Base-by-base conservation (phyloP, 1,140 invertebrate species). In the Ceratina japonica region DNA sequence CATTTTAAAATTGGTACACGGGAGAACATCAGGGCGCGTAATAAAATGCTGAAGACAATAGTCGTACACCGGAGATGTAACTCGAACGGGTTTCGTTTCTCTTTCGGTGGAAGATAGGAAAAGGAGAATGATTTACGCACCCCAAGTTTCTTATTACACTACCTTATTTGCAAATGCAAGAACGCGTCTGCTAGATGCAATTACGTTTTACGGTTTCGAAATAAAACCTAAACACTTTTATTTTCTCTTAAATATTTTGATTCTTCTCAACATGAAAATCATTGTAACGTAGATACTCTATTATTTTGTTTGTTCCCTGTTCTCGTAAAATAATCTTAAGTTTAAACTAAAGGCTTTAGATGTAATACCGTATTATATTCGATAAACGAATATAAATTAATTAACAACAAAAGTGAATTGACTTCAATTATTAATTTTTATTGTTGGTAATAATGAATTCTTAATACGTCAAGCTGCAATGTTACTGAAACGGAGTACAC, bases 31-130 rank as follows among this genome's bases (percentile, higher is more conserved):
- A 61, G 69, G 10, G 18, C 31, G 24, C 7, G 69, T 49, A 44
- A 44, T 61, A 61, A 72, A 72, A 71, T 61, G 31, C 59, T 72
- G 69, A 72, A 44, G 56, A 59, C n/a, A 61, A 59, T 44, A 49
- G 56, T 44, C 20, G 31, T 24, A 15, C 22, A 54, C 4, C 16
- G 12, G 12, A 20, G 4, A 5, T 4, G 37, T 24, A 71, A n/a
- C 20, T 44, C 20, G 70, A 18, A 22, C 56, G 15, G 18, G 56
- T 27, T 18, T 18, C 8, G 31, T 18, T 15, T 4, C 12, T 15
- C 59, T 72, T 61, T 59, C 5, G 22, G 20, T 16, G 10, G 22
- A 3, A 15, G 18, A 4, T 18, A 18, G 31, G 22, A 44, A 7
- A 31, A 71, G 20, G 16, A 61, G 37, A 10, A 37, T 61, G 37